A percentile compares a stretch with the other conserved stretches of the same genome.
Conservation (phyloP, 2,888 invertebrate species). For the Orthonevra nobilis region DNA sequence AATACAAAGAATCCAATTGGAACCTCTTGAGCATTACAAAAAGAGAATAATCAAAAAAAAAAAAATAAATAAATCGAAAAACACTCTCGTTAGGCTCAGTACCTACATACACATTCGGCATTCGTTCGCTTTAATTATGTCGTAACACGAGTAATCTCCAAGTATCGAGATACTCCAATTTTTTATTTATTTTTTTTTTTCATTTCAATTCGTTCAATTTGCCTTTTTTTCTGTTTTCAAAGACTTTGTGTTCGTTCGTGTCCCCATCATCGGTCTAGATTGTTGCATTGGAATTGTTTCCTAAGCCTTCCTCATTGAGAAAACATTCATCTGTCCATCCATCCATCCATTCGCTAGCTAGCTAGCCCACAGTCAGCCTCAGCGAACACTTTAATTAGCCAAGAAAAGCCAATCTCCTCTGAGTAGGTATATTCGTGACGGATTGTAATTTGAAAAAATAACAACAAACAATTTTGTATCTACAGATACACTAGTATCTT, state of each 20-base stretch:
- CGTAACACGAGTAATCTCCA: slow-evolving; percentile 65
- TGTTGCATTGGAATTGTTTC: slow-evolving; percentile 13
- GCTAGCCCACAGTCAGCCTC: no score
- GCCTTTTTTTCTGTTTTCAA: slow-evolving; percentile 14
- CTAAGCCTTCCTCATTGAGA: slow-evolving; percentile 14
- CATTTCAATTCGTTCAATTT: slow-evolving; percentile 45
- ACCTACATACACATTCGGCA: slow-evolving; percentile 21
- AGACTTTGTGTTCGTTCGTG: slow-evolving; percentile 26
- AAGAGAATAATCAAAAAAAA: not conserved
- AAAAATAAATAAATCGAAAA: not conserved
- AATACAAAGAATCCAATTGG: not conserved
- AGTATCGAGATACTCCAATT: slow-evolving; percentile 48
- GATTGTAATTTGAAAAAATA: slow-evolving; percentile 37
- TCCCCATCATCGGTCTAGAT: slow-evolving; percentile 3
- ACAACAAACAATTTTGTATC: slow-evolving; percentile 51
- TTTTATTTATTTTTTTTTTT: no score
- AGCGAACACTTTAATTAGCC: slow-evolving; percentile 43
- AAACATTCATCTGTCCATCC: no score
- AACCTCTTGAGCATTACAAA: not conserved
- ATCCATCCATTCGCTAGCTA: no score
- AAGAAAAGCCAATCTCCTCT: slow-evolving; percentile 7
- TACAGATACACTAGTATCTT: slow-evolving; percentile 49
- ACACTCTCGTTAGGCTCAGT: slow-evolving; percentile 13
- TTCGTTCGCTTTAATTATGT: slow-evolving; percentile 48
- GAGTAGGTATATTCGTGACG: slow-evolving; percentile 42